Evolutionary conservation across 2,113 vertebrate species (phyloP), one percentile per base, ranked within the genome.

Genomic region (Chionomys nivalis): DNA sequence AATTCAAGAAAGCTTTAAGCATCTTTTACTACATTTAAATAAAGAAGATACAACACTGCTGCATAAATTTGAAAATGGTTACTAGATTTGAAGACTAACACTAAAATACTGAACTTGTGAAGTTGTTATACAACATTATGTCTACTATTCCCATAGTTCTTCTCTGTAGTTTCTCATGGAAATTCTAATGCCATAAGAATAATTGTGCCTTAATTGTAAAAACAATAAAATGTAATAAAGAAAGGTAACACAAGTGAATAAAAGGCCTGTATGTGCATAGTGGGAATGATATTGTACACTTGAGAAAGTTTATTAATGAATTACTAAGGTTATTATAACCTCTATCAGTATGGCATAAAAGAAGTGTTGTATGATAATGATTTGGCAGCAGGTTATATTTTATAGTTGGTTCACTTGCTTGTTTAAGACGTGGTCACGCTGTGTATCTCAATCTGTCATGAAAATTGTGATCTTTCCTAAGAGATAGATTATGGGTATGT

Each of bases 21-120:
- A 36, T 75, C 39, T 68, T 49, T 21, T 93, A 90, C 73, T 93
- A 94, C 39, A 92, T 77, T 76, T 14, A 94, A 96, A 94, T 2
- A 91, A 78, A 72, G 3, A 4, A 78, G 93, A 97, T 63, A 24
- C 8, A 76, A 94, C 89, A 97, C 82, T 5, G 0, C 3, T 92
- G 70, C 72, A 31, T n/a, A 89, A 94, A 91, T 96, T 94, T 91
- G 55, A 97, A 98, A 95, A 36, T 21, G 55, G 66, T 95, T 47
- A 82, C 94, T 97, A 89, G 19, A 86, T 94, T 95, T 97, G 77
- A 91, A 96, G 12, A 36, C 95, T 47, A 92, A 77, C 36, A 91
- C 87, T 93, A 96, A 96, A 81, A 90, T 1, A 2, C 66, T 33
- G 3, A 58, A 89, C 94, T 89, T 92, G 13, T 47, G 91, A 88